Conservation (phyloP, 2,888 invertebrate species). For the Stenichneumon culpator region DNA sequence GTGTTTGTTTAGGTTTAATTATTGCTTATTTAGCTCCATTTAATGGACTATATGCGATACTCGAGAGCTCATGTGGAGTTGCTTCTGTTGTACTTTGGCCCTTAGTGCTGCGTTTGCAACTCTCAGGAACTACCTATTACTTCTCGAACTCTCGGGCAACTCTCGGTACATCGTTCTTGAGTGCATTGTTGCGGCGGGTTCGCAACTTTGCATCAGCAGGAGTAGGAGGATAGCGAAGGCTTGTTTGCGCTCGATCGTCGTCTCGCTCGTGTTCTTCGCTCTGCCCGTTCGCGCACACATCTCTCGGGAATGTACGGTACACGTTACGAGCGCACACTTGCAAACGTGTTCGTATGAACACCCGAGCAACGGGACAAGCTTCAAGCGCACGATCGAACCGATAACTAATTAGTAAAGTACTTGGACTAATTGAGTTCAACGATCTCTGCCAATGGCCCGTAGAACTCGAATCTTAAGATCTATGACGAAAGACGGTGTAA, state of each 20-base stretch:
- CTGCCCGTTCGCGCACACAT: slow-evolving; percentile 4
- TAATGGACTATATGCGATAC: slow-evolving; percentile 6
- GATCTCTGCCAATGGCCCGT: not conserved
- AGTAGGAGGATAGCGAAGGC: not conserved
- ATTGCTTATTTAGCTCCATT: not conserved
- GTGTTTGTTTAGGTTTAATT: not conserved
- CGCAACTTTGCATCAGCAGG: slow-evolving; percentile 51
- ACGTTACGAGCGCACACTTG: not conserved
- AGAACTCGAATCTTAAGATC: not conserved
- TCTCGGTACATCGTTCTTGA: slow-evolving; percentile 40
- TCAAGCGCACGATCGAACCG: slow-evolving; percentile 4
- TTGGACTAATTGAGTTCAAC: slow-evolving; percentile 26
- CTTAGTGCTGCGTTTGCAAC: slow-evolving; percentile 13
- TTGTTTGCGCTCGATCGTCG: slow-evolving; percentile 48
- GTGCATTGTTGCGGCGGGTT: slow-evolving; percentile 55
- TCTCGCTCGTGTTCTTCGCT: slow-evolving; percentile 12
- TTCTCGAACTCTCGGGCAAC: slow-evolving; percentile 38
- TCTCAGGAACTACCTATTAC: slow-evolving; percentile 22
- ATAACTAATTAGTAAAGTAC: slow-evolving; percentile 37
- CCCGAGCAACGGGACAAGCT: not conserved
- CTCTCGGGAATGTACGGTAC: slow-evolving; percentile 10
- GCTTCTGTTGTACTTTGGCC: slow-evolving; percentile 24
- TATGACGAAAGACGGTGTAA: not conserved
- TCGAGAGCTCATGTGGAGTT: slow-evolving; percentile 14
- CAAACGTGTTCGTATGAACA: not conserved